phyloP scores from a whole-genome alignment of 2,113 vertebrate genomes.

The Spheniscus mendiculus region DNA sequence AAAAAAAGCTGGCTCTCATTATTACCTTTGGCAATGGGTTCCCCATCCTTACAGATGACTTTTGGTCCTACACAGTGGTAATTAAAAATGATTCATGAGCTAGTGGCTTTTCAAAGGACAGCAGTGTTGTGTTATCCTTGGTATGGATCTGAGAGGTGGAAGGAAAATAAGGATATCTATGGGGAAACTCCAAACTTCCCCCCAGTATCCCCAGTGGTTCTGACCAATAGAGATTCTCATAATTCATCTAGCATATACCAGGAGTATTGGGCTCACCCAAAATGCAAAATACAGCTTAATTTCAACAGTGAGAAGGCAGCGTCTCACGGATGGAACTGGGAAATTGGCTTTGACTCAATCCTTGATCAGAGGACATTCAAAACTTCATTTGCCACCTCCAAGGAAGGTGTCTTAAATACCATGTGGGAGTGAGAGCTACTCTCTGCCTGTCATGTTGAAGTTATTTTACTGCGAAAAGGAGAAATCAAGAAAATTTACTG shows the following conservation, averaged over 20 bases:
- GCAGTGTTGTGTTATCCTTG: not conserved
- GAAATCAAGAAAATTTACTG: not conserved
- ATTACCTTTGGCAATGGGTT: not conserved
- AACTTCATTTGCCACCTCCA: not conserved
- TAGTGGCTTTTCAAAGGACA: not conserved
- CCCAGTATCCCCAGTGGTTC: not conserved
- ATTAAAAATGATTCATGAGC: not conserved
- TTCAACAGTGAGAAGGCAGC: not conserved
- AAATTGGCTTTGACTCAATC: not conserved
- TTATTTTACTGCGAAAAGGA: not conserved
- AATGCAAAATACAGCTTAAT: not conserved
- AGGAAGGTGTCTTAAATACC: not conserved
- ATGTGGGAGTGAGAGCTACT: not conserved
- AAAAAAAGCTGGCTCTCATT: not conserved
- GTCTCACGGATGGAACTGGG: not conserved
- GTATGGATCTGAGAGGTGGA: not conserved
- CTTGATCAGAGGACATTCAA: not conserved
- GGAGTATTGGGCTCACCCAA: not conserved
- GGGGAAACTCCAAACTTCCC: not conserved
- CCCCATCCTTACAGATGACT: not conserved
- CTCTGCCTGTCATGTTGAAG: not conserved
- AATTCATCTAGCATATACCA: not conserved
- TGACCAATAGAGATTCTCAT: not conserved
- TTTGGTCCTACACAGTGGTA: not conserved
- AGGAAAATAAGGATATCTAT: not conserved